Base-by-base conservation (phyloP, 2,888 invertebrate genomes). In the Augochlorella aurata region DNA sequence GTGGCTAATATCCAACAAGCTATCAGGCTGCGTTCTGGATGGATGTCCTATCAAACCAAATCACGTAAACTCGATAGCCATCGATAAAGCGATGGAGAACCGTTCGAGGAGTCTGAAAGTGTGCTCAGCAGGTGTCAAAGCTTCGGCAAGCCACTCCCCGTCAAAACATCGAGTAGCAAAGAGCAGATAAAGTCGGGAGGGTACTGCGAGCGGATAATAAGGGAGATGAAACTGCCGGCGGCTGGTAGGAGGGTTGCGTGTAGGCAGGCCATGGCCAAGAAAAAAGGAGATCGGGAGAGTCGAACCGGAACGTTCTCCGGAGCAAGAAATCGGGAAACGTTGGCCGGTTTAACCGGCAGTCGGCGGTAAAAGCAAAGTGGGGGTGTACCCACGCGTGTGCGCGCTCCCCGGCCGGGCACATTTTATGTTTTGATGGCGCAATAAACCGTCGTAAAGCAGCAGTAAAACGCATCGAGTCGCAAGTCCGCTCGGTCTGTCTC, bases 371-470 rank as follows among this genome's bases (percentile, higher is more conserved):
- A 90, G 88, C 86, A 81, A 90, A 90, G 91, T 90, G 90, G 91
- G 91, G 90, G 90, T 90, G 91, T 91, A 90, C 88, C 90, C 91
- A 90, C 92, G 91, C 92, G 92, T 91, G 91, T 90, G 91, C 92
- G 87, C 92, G 88, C 89, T 89, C 87, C 88, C 89, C 90, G 89
- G 88, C 90, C 87, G 88, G 92, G 92, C 92, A 82, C 81, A 92
- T 93, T 93, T 93, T 93, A 93, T 93, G 93, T 91, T 93, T 93
- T 93, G 93, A 93, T 93, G 93, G 93, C 90, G 93, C 93, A 93
- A 93, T 93, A 93, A 93, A 93, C 90, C 91, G 92, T 84, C 93
- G 92, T 93, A 93, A 93, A 93, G 93, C 91, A 93, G 93, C 92
- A 92, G 92, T 93, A 93, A 93, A 93, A 93, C 92, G 93, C 93